Conservation (phyloP, 2,113 vertebrate genomes). For the Litocranius walleri region DNA sequence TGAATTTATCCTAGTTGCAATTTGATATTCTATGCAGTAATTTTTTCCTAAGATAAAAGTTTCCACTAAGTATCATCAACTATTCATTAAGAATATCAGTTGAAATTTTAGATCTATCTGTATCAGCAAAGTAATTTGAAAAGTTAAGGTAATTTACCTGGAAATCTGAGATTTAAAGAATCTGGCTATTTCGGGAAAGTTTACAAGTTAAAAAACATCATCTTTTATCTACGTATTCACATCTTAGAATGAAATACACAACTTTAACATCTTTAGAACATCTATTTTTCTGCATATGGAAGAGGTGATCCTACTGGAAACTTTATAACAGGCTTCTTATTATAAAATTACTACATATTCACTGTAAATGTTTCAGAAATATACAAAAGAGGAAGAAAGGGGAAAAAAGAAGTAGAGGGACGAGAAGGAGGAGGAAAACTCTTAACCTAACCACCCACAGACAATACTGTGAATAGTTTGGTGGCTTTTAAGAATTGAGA, state of each 20-base stretch:
- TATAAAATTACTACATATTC: background rate
- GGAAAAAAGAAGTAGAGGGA: background rate
- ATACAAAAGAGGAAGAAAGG: background rate
- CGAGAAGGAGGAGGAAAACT: background rate
- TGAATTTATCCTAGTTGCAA: background rate
- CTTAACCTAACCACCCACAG: background rate
- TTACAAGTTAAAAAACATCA: too few species aligned
- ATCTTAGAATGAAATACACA: too few species aligned
- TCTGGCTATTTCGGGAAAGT: too few species aligned
- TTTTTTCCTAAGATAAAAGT: background rate
- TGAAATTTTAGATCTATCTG: background rate
- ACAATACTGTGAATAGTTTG: background rate
- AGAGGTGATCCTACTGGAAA: background rate
- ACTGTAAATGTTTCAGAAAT: background rate
- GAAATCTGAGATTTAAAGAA: too few species aligned
- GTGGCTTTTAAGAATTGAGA: background rate
- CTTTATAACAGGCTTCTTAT: background rate
- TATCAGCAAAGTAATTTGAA: background rate
- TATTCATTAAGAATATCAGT: background rate
- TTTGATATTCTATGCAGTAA: background rate
- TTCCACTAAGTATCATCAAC: background rate
- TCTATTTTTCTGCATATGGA: background rate
- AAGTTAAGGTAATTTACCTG: too few species aligned
- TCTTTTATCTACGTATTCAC: too few species aligned
- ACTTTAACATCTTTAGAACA: too few species aligned